phyloP scores from a whole-genome alignment of 53 echinoderm and acorn worm species.

The Patiria pectinifera region DNA sequence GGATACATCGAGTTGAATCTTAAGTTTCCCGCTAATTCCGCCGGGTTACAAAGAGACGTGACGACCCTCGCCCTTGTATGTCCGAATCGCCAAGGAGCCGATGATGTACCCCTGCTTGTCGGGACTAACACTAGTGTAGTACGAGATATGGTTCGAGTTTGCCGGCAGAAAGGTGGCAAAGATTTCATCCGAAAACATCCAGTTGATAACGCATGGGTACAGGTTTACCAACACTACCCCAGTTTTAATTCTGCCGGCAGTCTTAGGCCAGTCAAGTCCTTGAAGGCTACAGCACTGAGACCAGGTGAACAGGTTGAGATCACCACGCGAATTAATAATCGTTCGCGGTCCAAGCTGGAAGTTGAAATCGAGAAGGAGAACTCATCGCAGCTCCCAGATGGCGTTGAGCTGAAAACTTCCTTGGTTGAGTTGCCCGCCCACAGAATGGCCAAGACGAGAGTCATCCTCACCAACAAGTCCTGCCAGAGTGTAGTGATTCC shows the following conservation, averaged over 20 bases:
- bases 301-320: conserved; percentile 22
- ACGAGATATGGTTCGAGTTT: conserved; percentile 33
- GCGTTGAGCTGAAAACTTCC: background rate
- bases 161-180: conserved; percentile 47
- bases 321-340: background rate
- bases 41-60: conserved; percentile 4
- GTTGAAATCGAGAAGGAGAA: background rate
- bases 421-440: conserved; percentile 4
- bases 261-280: background rate
- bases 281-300: background rate
- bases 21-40: conserved; percentile 18
- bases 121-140: conserved; percentile 75
- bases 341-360: background rate
- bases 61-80: conserved; percentile 46
- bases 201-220: conserved; percentile 48
- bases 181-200: background rate
- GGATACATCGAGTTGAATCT: conserved; percentile 31
- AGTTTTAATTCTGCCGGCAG: background rate
- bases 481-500: conserved; percentile 26
- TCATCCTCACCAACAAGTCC: conserved; percentile 15
- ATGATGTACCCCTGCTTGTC: conserved; percentile 62
- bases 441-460: conserved; percentile 4
- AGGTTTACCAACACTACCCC: background rate
- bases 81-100: background rate
- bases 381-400: conserved; percentile 12